Percentiles rank a stretch among this genome's conserved stretches.
Conservation (phyloP, 2,797 vertebrate species). For the Poeciliopsis gracilis region DNA sequence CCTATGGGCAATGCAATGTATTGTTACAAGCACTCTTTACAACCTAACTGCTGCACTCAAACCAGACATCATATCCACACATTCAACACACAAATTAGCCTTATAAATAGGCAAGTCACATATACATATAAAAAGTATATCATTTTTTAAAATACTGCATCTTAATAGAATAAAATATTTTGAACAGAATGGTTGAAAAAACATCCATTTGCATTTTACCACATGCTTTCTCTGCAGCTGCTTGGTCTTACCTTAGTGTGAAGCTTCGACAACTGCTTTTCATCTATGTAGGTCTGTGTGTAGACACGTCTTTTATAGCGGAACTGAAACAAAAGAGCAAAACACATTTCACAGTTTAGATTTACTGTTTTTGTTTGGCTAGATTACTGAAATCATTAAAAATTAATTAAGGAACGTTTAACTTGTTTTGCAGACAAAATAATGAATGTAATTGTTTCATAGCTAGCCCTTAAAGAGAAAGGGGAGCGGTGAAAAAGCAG, state of each 20-base stretch:
- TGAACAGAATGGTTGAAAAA: not conserved
- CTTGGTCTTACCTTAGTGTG: conserved; percentile 91
- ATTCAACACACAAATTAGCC: not conserved
- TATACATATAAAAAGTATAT: too few relatives aligned
- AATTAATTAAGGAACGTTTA: conserved; percentile 10
- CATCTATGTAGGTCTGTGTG: conserved; percentile 91
- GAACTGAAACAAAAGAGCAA: conserved; percentile 83
- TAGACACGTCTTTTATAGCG: conserved; percentile 97
- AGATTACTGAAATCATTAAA: not conserved
- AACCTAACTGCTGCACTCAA: not conserved
- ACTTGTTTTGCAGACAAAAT: conserved; percentile 6
- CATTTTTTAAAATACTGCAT: too few relatives aligned
- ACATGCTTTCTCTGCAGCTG: not conserved
- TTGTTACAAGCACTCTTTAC: not conserved
- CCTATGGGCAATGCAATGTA: not conserved
- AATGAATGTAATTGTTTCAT: conserved; percentile 2
- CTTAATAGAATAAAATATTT: not conserved
- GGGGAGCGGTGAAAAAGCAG: not conserved
- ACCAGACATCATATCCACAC: not conserved
- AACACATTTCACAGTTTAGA: conserved; percentile 5
- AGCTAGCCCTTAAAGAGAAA: conserved; percentile 8
- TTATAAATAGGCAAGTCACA: not conserved
- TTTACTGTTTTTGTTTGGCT: not conserved
- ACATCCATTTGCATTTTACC: not conserved
- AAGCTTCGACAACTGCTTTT: conserved; percentile 96